These are phyloP conservation scores for Tylochromis polylepis DNA, from an alignment of 2,113 vertebrate genomes.

Conservation along the genomic window DNA sequence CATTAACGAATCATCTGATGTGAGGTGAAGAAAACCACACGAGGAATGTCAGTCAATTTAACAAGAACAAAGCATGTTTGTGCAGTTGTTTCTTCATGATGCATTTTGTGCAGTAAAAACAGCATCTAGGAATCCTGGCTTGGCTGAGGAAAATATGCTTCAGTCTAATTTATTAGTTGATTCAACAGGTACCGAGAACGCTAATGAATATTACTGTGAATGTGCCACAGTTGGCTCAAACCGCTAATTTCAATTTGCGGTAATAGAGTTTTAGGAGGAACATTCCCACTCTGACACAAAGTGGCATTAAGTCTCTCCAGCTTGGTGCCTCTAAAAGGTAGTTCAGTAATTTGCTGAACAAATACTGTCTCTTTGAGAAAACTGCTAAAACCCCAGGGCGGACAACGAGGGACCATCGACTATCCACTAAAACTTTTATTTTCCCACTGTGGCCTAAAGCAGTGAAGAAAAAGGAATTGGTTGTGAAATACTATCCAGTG, in stretches of 20 bases:
- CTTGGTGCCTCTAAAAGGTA: conserved; percentile 35
- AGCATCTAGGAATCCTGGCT: background rate
- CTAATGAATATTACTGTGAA: conserved; percentile 50
- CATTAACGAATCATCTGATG: background rate
- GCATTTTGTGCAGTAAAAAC: background rate
- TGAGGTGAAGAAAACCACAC: background rate
- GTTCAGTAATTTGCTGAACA: conserved; percentile 47
- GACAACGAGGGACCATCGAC: conserved; percentile 1
- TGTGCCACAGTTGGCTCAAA: conserved; percentile 39
- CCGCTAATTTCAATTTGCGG: conserved; percentile 51
- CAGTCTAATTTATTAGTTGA: conserved; percentile 23
- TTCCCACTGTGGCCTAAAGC: conserved; percentile 16
- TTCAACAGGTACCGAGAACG: conserved; percentile 15
- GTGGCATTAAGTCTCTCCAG: conserved; percentile 38
- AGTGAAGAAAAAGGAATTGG: conserved; percentile 15
- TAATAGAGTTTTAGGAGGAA: conserved; percentile 49
- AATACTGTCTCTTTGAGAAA: conserved; percentile 39
- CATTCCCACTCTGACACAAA: conserved; percentile 32
- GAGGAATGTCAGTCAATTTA: background rate
- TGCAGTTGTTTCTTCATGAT: background rate
- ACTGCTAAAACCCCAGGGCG: conserved; percentile 20
- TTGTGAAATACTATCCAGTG: conserved; percentile 44
- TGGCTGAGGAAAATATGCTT: background rate
- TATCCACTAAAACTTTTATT: conserved; percentile 36
- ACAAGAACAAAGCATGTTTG: background rate